These are phyloP conservation scores for Cyphomyrus plagiostoma DNA, from an alignment of 2,113 vertebrate species.

Conservation along the genomic window DNA sequence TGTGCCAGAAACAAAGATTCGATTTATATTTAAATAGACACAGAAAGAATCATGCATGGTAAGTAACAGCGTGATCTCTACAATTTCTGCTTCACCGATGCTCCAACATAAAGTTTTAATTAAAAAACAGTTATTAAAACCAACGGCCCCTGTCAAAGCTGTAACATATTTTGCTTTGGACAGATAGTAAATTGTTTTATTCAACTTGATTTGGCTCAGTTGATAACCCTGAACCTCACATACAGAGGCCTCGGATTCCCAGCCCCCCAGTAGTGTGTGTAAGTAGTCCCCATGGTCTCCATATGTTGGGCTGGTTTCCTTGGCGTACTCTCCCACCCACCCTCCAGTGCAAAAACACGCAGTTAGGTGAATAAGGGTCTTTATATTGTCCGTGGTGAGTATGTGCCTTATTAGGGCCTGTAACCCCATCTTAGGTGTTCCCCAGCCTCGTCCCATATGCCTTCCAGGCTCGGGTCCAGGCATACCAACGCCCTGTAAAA, in stretches of 20 bases:
- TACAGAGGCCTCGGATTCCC: not conserved
- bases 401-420: not conserved
- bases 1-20: not conserved
- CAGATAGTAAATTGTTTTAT: not conserved
- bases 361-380: not conserved
- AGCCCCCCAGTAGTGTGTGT: not conserved
- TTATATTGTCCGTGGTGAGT: not conserved
- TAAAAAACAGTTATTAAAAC: not conserved
- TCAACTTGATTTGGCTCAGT: not conserved
- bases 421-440: not conserved
- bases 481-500: not conserved
- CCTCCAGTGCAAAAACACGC: not conserved
- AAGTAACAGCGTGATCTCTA: not conserved
- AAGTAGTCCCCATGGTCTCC: not conserved
- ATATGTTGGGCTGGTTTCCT: not conserved
- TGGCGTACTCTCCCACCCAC: not conserved
- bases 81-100: not conserved
- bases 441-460: not conserved
- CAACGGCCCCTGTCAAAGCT: not conserved
- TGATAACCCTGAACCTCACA: not conserved
- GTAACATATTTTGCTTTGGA: not conserved
- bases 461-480: not conserved
- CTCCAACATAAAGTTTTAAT: not conserved
- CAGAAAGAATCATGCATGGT: not conserved
- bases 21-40: not conserved